Evolutionary conservation across 2,797 vertebrate species (phyloP).

Genomic region (Alfaro cultratus): DNA sequence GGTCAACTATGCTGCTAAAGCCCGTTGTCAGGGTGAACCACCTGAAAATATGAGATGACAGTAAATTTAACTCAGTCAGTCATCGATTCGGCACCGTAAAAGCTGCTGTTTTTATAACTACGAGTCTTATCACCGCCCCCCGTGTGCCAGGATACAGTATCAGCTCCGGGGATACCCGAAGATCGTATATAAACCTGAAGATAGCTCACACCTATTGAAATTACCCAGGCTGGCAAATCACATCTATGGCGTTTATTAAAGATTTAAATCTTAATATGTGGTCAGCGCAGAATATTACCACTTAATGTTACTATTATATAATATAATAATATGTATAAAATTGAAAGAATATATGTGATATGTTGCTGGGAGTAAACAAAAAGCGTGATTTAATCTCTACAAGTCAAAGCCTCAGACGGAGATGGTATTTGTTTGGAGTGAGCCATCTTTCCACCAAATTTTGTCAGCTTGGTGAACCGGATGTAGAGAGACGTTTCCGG

Average conservation of each 20-base stretch:
- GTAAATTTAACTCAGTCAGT: background rate
- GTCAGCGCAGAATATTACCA: background rate
- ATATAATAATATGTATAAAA: background rate
- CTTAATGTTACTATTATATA: background rate
- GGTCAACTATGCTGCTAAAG: background rate
- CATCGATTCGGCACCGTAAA: background rate
- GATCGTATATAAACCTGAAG: background rate
- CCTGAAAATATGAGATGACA: background rate
- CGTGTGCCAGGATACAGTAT: background rate
- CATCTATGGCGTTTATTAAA: background rate
- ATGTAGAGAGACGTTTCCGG: background rate
- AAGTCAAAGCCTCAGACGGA: background rate
- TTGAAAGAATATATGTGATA: background rate
- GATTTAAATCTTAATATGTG: background rate
- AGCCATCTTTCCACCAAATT: background rate
- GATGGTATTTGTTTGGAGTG: background rate
- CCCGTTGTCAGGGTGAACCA: background rate
- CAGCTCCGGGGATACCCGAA: background rate
- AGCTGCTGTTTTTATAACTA: slow-evolving; percentile 7
- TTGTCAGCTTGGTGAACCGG: background rate
- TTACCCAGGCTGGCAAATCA: too few relatives aligned
- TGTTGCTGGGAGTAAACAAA: background rate
- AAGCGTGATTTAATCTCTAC: background rate
- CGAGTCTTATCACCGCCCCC: slow-evolving; percentile 7
- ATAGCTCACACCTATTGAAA: background rate